Conservation (phyloP, 2,113 vertebrate genomes). For the Paradoxurus hermaphroditus region DNA sequence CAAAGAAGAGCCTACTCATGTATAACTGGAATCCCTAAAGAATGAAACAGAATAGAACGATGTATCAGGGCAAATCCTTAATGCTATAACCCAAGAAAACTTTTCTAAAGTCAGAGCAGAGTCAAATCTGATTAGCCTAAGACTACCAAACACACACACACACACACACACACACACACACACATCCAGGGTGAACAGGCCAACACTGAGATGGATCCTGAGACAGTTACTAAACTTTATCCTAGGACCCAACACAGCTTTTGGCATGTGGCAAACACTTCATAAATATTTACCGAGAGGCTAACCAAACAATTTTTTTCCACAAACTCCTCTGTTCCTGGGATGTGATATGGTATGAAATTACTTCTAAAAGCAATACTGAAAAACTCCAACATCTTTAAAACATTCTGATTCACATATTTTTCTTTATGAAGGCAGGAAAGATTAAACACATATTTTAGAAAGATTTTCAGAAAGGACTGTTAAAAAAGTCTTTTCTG, state of each 20-base stretch:
- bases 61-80: not conserved
- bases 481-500: not conserved
- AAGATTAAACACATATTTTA: not conserved
- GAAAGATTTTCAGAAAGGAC: slow-evolving; percentile 7
- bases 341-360: not conserved
- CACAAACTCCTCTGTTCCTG: not conserved
- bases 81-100: not conserved
- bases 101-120: not conserved
- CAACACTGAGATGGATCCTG: not conserved
- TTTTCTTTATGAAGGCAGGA: not conserved
- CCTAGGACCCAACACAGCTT: not conserved
- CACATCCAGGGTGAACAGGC: not conserved
- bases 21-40: not conserved
- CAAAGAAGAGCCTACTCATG: not conserved
- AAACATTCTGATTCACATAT: not conserved
- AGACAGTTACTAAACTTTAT: not conserved
- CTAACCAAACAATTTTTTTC: not conserved
- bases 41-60: not conserved
- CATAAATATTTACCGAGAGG: not conserved
- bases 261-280: not conserved
- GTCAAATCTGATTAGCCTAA: not conserved
- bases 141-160: too few species aligned
- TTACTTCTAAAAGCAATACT: not conserved
- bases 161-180: not conserved
- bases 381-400: not conserved